These are phyloP conservation scores for Hormiphora californensis DNA, from an alignment of 37 sponge, comb jelly and placozoan genomes.

Conservation along the genomic window DNA sequence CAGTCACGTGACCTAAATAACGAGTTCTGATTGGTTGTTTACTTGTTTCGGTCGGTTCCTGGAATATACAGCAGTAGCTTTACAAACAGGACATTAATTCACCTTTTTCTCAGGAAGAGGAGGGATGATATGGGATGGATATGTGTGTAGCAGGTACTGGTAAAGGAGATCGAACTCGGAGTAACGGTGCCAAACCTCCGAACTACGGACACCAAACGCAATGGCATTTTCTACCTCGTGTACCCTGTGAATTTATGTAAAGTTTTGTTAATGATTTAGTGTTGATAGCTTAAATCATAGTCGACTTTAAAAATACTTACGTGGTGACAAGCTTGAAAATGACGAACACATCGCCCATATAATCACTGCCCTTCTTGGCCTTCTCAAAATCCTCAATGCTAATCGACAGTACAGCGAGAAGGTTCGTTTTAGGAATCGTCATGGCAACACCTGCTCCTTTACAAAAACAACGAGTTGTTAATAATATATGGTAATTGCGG, in stretches of 20 bases:
- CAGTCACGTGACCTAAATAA: too few species aligned
- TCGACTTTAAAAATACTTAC: constrained; percentile 10
- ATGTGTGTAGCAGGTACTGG: constrained; percentile 54
- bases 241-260: too few species aligned
- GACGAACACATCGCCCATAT: constrained; percentile 48
- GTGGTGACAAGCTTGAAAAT: constrained; percentile 44
- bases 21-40: too few species aligned
- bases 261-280: too few species aligned
- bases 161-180: constrained; percentile 56
- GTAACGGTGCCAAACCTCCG: constrained; percentile 55
- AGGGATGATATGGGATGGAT: constrained; percentile 58
- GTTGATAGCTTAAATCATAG: not conserved
- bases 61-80: too few species aligned
- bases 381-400: constrained; percentile 41
- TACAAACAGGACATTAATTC: too few species aligned
- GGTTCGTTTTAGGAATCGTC: constrained; percentile 5
- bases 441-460: too few species aligned
- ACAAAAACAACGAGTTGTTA: too few species aligned
- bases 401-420: constrained; percentile 3
- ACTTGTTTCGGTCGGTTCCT: too few species aligned
- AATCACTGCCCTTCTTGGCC: constrained; percentile 43
- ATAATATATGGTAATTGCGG: too few species aligned
- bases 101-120: constrained; percentile 58
- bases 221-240: too few species aligned
- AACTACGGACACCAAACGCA: too few species aligned